These are phyloP conservation scores for Cydia amplana DNA, from an alignment of 1,140 invertebrate species.

Conservation along the genomic window DNA sequence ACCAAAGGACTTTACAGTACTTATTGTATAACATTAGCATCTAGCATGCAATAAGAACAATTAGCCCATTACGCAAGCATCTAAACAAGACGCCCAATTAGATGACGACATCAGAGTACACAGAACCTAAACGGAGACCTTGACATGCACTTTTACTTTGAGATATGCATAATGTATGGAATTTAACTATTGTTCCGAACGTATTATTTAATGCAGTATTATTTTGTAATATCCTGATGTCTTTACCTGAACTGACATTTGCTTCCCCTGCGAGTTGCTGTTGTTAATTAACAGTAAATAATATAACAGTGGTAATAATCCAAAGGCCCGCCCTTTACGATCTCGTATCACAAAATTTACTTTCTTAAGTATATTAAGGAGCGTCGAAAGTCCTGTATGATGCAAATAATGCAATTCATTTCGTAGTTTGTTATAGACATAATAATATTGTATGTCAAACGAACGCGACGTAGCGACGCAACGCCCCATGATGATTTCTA, in stretches of 20 bases:
- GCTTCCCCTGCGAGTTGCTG: background rate
- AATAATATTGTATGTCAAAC: too few species aligned
- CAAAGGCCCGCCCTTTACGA: too few species aligned
- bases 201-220: background rate
- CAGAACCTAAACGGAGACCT: background rate
- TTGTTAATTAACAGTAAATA: slow-evolving; percentile 12
- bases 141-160: slow-evolving; percentile 16
- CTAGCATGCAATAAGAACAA: slow-evolving; percentile 3
- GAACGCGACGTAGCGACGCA: too few species aligned
- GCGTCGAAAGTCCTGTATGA: too few species aligned
- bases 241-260: background rate
- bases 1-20: background rate
- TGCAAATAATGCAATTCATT: too few species aligned
- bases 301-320: too few species aligned
- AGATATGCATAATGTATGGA: slow-evolving; percentile 10
- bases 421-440: too few species aligned
- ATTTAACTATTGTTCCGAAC: background rate
- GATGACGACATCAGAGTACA: slow-evolving; percentile 2
- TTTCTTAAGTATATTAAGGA: too few species aligned
- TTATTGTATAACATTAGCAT: background rate
- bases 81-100: background rate
- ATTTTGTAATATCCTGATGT: too few species aligned
- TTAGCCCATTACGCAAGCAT: slow-evolving; percentile 1
- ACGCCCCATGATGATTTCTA: too few species aligned
- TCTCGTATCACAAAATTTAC: too few species aligned